Evolutionary conservation across 2,888 invertebrate species (phyloP).

Genomic region (Fissipunctia ypsillon): DNA sequence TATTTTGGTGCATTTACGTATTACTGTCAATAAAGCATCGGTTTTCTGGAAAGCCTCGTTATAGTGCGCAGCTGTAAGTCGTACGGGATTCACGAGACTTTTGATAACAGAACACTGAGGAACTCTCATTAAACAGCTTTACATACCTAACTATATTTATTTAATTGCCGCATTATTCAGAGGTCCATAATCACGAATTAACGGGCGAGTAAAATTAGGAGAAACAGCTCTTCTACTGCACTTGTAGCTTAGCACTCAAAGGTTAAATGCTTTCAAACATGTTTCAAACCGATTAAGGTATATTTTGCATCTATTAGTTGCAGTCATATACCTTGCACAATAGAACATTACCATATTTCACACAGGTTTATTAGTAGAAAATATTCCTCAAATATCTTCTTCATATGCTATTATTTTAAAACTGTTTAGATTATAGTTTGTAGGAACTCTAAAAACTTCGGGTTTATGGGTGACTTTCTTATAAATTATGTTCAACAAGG

Average conservation of each 20-base stretch:
- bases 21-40: constrained; percentile 84
- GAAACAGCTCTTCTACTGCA: constrained; percentile 46
- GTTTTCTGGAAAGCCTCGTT: constrained; percentile 83
- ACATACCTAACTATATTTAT: constrained; percentile 40
- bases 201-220: constrained; percentile 57
- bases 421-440: constrained; percentile 19
- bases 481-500: constrained; percentile 13
- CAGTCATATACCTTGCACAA: constrained; percentile 33
- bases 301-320: constrained; percentile 26
- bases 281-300: constrained; percentile 43
- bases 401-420: constrained; percentile 19
- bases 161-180: constrained; percentile 51
- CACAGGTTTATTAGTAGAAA: background rate
- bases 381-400: constrained; percentile 4
- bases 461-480: constrained; percentile 6
- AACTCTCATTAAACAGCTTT: constrained; percentile 62
- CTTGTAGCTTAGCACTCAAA: constrained; percentile 50
- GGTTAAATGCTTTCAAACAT: constrained; percentile 54
- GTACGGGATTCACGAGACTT: constrained; percentile 70
- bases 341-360: constrained; percentile 40
- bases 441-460: constrained; percentile 7
- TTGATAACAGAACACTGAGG: constrained; percentile 51
- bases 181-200: constrained; percentile 60
- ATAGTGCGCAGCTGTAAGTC: constrained; percentile 80
- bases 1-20: constrained; percentile 81